Conservation (phyloP, 2,888 invertebrate genomes). For the Dinocampus coccinellae region DNA sequence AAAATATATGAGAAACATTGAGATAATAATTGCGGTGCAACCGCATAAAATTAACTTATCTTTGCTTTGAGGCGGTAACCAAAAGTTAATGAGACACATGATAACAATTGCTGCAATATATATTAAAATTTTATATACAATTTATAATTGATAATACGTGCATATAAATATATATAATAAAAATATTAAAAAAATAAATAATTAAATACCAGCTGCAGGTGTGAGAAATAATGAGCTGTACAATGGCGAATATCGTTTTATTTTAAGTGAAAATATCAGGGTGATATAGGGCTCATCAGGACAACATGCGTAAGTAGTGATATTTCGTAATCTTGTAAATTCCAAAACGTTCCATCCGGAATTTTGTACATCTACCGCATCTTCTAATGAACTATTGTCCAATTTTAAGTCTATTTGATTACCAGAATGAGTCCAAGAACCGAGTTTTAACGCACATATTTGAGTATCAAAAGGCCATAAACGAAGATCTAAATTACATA, state of each 20-base stretch:
- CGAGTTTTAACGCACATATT: constrained; percentile 76
- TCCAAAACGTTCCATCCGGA: constrained; percentile 72
- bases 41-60: constrained; percentile 77
- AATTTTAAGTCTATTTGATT: constrained; percentile 72
- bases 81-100: constrained; percentile 75
- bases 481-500: constrained; percentile 77
- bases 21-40: constrained; percentile 73
- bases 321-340: constrained; percentile 64
- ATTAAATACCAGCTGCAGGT: constrained; percentile 72
- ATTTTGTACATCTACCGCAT: constrained; percentile 48
- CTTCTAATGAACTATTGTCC: constrained; percentile 40
- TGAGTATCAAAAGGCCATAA: constrained; percentile 85
- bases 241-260: constrained; percentile 73
- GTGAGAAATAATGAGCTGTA: constrained; percentile 75
- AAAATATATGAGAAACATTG: constrained; percentile 76
- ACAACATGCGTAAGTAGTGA: constrained; percentile 72
- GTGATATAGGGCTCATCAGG: constrained; percentile 73
- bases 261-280: constrained; percentile 71
- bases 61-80: constrained; percentile 77
- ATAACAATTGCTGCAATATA: constrained; percentile 72
- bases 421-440: constrained; percentile 79
- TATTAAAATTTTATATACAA: constrained; percentile 41
- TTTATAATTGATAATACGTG: background rate
- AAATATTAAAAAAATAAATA: constrained; percentile 11
- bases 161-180: background rate